Evolutionary conservation across 2,797 vertebrate species (phyloP), one percentile per base, ranked within the genome.

Genomic region (Hyperoplus lanceolatus): DNA sequence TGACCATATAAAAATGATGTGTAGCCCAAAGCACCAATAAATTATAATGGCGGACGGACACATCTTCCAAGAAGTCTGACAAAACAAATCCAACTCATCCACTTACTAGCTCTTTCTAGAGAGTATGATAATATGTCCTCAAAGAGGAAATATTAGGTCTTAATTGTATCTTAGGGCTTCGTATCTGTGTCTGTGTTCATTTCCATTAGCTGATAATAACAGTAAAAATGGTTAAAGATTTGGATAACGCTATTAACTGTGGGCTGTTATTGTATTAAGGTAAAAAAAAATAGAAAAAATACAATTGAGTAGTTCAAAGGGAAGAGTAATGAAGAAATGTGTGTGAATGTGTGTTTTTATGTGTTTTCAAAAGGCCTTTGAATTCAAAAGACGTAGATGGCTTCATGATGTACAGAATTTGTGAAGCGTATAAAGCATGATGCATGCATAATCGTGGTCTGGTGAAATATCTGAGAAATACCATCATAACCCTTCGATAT

Each of bases 1-100:
- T 54, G 62, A 72, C 77, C 65, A 68, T 51, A 87, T 75, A 64
- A 74, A 87, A 72, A 74, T 60, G 39, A 55, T 64, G 14, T 54
- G 57, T 73, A 60, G 76, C 81, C 14, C 16, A 76, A 77, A 84
- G 82, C 66, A 69, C 11, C 21, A 53, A 49, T 77, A 70, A 75
- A 74, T 64, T 59, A 77, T 45, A 72, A 71, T 50, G 36, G 70
- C 61, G 48, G 50, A 74, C 49, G 55, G 68, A 73, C 46, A 66
- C 16, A 71, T 14, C 38, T 62, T 67, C 5, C n/a, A 77, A 69
- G 38, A 57, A 45, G 65, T 55, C 66, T 60, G 70, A 77, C 68
- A 75, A 58, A 77, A 76, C 39, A 57, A 45, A 51, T n/a, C 36
- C 6, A 59, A 61, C 13, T 60, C 15, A 66, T 69, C 46, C 53